These are phyloP conservation scores for Phenganax marumi DNA, from an alignment of 92 coral and sea anemone species.

Conservation along the genomic window DNA sequence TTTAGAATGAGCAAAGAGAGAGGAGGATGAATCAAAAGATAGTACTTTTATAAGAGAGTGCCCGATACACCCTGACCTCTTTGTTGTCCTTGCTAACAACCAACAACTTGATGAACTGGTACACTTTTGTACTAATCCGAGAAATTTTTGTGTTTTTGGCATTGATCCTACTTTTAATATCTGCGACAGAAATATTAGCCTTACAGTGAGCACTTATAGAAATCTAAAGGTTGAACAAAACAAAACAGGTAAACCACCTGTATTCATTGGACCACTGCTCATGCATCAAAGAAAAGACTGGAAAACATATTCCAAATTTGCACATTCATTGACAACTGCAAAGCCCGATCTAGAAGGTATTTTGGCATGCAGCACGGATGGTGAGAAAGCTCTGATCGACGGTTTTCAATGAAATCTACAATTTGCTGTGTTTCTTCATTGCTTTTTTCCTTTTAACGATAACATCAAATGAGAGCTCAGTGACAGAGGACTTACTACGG, in stretches of 20 bases:
- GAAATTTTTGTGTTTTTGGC: constrained; percentile 46
- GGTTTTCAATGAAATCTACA: constrained; percentile 31
- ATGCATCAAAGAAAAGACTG: constrained; percentile 64
- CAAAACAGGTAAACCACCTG: constrained; percentile 50
- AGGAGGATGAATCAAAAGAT: constrained; percentile 51
- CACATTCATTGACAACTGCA: constrained; percentile 31
- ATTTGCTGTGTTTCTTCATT: constrained; percentile 5
- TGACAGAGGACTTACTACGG: no score
- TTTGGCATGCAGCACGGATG: not conserved
- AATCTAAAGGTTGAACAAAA: constrained; percentile 39
- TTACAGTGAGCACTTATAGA: constrained; percentile 55
- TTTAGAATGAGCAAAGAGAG: constrained; percentile 58
- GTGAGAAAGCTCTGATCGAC: constrained; percentile 40
- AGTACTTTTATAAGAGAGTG: constrained; percentile 45
- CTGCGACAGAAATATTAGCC: constrained; percentile 47
- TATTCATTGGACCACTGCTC: constrained; percentile 53
- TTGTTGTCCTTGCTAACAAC: constrained; percentile 51
- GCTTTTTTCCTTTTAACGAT: no score
- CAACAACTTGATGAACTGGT: constrained; percentile 48
- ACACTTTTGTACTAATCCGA: constrained; percentile 57
- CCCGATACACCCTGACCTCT: constrained; percentile 51
- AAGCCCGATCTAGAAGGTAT: constrained; percentile 44
- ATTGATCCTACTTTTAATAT: constrained; percentile 58
- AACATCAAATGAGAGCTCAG: no score
- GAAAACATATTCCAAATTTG: constrained; percentile 55